Evolutionary conservation across 2,113 vertebrate species (phyloP).

Genomic region (Mustelus asterias): DNA sequence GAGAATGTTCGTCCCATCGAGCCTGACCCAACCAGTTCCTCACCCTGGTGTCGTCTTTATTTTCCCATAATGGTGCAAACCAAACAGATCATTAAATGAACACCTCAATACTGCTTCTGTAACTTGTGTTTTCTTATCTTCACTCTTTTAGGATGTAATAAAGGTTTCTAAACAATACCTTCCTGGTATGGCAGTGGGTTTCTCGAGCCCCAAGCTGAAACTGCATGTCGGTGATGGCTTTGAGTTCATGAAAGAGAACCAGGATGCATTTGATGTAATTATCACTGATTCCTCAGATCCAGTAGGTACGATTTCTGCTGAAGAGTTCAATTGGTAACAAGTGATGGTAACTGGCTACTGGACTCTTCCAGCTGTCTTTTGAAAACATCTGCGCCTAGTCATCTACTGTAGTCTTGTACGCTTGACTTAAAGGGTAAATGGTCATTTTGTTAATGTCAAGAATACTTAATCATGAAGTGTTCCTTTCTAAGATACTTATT

Average conservation of each 20-base stretch:
- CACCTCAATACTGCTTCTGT: conserved; percentile 35
- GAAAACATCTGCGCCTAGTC: too few species aligned
- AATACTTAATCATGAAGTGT: background rate
- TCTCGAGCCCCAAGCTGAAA: conserved; percentile 86
- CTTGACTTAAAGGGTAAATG: background rate
- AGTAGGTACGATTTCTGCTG: conserved; percentile 69
- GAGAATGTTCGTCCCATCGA: background rate
- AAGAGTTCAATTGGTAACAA: background rate
- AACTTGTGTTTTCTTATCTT: conserved; percentile 40
- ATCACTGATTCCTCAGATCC: conserved; percentile 97
- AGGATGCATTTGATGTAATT: conserved; percentile 93
- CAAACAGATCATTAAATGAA: background rate
- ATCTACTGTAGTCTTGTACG: background rate
- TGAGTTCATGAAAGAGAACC: conserved; percentile 98
- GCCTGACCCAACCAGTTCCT: background rate
- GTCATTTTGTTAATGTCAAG: background rate
- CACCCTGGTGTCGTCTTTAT: background rate
- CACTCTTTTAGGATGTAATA: conserved; percentile 80
- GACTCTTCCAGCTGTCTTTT: background rate
- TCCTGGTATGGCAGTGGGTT: conserved; percentile 89
- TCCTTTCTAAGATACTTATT: background rate
- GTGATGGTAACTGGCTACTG: background rate
- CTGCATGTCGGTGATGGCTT: conserved; percentile 90
- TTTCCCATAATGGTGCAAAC: background rate
- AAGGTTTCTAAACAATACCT: conserved; percentile 91